A percentile compares a stretch with the other conserved stretches of the same genome.
phyloP scores from a whole-genome alignment of 2,113 vertebrate species.

The Melanerpes formicivorus region DNA sequence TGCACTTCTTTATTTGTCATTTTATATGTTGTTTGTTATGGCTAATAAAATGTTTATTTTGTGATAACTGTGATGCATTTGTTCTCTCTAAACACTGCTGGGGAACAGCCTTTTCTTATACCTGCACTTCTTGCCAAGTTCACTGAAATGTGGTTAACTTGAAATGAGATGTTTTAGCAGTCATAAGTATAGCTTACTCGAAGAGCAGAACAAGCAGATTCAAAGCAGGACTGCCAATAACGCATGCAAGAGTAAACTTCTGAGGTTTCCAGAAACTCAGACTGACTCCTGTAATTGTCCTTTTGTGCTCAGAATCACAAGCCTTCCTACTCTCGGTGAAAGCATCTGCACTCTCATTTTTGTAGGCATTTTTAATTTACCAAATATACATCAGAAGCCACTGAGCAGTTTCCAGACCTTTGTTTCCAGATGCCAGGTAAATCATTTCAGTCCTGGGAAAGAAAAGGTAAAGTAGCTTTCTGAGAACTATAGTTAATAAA shows the following conservation, averaged over 20 bases:
- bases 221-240: slow-evolving; percentile 4
- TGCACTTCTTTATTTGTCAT: slow-evolving; percentile 13
- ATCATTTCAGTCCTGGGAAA: background rate
- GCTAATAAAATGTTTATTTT: slow-evolving; percentile 57
- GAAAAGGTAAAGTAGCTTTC: background rate
- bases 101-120: background rate
- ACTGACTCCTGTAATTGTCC: background rate
- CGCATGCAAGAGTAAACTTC: background rate
- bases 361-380: background rate
- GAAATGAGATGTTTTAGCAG: background rate
- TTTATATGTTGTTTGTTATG: background rate
- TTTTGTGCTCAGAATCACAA: slow-evolving; percentile 4
- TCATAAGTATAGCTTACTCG: background rate
- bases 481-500: background rate
- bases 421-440: background rate
- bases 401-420: background rate
- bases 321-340: background rate
- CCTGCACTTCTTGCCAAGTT: background rate
- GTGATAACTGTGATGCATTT: background rate
- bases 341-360: slow-evolving; percentile 5
- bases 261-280: slow-evolving; percentile 5
- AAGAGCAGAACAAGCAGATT: slow-evolving; percentile 5
- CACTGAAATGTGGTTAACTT: background rate
- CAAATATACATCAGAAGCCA: background rate
- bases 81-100: background rate